These are phyloP conservation scores for Rosalia funebris DNA, from an alignment of 2,888 invertebrate genomes.

Conservation along the genomic window DNA sequence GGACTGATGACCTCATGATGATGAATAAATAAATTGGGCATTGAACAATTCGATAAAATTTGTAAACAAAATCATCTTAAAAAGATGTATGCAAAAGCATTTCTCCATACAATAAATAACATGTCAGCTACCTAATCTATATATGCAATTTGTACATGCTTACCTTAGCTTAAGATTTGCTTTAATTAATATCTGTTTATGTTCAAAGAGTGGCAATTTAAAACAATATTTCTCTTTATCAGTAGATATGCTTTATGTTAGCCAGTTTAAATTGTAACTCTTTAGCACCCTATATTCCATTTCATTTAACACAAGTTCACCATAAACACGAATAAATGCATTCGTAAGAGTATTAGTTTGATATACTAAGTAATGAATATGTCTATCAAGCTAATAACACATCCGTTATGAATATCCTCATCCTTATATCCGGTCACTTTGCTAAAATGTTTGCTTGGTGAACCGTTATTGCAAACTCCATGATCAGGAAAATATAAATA, in stretches of 20 bases:
- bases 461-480: conserved; percentile 49
- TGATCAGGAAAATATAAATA: conserved; percentile 23
- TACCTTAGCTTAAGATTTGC: neutral
- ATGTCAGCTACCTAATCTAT: neutral
- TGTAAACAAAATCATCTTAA: too few species aligned
- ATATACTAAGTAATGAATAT: too few species aligned
- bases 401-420: conserved; percentile 9
- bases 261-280: conserved; percentile 19
- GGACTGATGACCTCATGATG: too few species aligned
- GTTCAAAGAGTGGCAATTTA: conserved; percentile 21
- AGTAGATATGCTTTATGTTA: too few species aligned
- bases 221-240: neutral
- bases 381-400: conserved; percentile 4
- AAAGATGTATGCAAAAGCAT: too few species aligned
- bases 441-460: conserved; percentile 37
- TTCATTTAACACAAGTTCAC: conserved; percentile 20
- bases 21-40: too few species aligned
- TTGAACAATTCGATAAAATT: too few species aligned
- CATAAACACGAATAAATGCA: conserved; percentile 1
- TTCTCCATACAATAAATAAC: neutral
- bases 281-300: conserved; percentile 13
- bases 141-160: neutral
- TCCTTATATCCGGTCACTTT: conserved; percentile 24
- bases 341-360: neutral
- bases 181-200: conserved; percentile 16